phyloP scores from a whole-genome alignment of 1,140 invertebrate genomes.

The Trichogramma pretiosum region DNA sequence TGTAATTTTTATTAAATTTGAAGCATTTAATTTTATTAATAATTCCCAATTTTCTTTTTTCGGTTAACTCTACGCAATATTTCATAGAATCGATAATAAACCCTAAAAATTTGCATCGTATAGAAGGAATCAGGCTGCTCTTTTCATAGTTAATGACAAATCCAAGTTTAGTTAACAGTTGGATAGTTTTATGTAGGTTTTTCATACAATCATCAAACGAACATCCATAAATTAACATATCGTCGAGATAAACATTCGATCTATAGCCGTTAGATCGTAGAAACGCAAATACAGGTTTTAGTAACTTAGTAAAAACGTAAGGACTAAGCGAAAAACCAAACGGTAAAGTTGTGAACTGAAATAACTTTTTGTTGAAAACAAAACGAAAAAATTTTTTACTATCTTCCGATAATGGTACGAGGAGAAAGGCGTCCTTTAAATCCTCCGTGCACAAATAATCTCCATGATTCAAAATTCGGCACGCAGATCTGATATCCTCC shows the following conservation, averaged over 20 bases:
- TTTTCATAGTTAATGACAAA: slow-evolving; percentile 21
- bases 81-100: slow-evolving; percentile 19
- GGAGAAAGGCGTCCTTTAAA: slow-evolving; percentile 17
- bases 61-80: slow-evolving; percentile 11
- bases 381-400: slow-evolving; percentile 23
- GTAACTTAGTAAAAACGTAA: slow-evolving; percentile 22
- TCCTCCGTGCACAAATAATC: neutral
- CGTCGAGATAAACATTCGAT: slow-evolving; percentile 13
- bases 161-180: slow-evolving; percentile 1
- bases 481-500: neutral
- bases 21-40: neutral
- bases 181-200: slow-evolving; percentile 8
- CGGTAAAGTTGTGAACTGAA: slow-evolving; percentile 20
- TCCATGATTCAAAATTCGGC: neutral
- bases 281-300: slow-evolving; percentile 15
- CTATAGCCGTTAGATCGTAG: slow-evolving; percentile 11
- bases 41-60: slow-evolving; percentile 13
- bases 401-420: slow-evolving; percentile 12
- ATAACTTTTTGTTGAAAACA: slow-evolving; percentile 7
- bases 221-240: slow-evolving; percentile 10
- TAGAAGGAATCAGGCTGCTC: slow-evolving; percentile 10
- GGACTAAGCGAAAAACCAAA: slow-evolving; percentile 19
- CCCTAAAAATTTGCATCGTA: slow-evolving; percentile 20
- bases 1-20: neutral
- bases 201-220: neutral